Evolutionary conservation across 2,888 invertebrate species (phyloP), one percentile per base, ranked within the genome.

Genomic region (Urechis unicinctus): DNA sequence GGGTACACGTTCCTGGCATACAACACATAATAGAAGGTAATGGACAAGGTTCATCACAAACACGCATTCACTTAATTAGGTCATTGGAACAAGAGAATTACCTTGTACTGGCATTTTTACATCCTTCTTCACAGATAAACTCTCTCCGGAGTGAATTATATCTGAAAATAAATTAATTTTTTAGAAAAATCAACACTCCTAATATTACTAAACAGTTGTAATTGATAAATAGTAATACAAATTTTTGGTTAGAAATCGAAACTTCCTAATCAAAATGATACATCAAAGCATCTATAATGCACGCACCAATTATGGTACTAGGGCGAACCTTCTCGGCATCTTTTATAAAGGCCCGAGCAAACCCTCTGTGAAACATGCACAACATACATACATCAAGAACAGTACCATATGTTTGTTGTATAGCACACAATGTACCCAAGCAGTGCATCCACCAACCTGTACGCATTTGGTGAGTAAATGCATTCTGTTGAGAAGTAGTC

Each of bases 401-500:
- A 17, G 17, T 45, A 17, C 17, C 6, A 45, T 45, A 45, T 13
- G 6, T 13, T 6, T 45, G 22, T 9, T 45, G 17, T 45, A 13
- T 45, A 21, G 17, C 21, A 17, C 17, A 45, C 45, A 45, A 45
- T 45, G 17, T 9, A 13, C 21, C 6, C 6, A 45, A 17, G 13
- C 17, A 45, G 17, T 36, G 9, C 36, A 47, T n/a, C 25, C 52
- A 28, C 53, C 59, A 62, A 77, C 78, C 78, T 84, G 77, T 96
- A 96, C 0, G 98, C 96, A 81, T 98, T 94, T 0, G 98, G 98
- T 1, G 97, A 92, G 81, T 96, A 98, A 49, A 94, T 87, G 80
- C 98, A 98, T 79, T 99, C 98, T 0, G 98, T 98, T 1, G 96
- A 96, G 79, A 98, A 99, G 77, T 98, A 98, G 6, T 96, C 87